Conservation (phyloP, 2,888 invertebrate species). For the Branchipolynoe longqiensis region DNA sequence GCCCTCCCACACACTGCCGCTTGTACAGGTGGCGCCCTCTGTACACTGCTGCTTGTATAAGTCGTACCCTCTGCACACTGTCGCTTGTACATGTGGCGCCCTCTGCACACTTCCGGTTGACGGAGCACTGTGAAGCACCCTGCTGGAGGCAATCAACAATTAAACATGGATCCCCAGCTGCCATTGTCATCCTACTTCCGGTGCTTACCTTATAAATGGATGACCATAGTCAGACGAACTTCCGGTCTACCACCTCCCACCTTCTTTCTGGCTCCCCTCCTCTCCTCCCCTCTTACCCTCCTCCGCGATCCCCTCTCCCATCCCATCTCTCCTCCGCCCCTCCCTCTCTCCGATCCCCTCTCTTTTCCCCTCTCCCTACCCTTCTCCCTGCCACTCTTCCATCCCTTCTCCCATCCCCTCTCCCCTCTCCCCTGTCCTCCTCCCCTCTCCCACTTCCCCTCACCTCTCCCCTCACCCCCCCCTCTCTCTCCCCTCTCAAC, state of each 20-base stretch:
- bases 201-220: constrained; percentile 37
- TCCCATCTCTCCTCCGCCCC: too few species aligned
- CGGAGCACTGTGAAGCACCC: neutral
- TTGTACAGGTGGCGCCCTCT: constrained; percentile 33
- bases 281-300: too few species aligned
- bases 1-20: neutral
- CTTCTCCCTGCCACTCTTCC: too few species aligned
- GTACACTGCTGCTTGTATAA: neutral
- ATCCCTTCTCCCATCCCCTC: too few species aligned
- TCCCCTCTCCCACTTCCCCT: too few species aligned
- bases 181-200: constrained; percentile 13
- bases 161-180: constrained; percentile 19
- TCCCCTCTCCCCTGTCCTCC: too few species aligned
- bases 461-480: too few species aligned
- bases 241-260: neutral
- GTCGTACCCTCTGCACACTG: neutral
- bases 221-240: neutral
- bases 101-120: constrained; percentile 7
- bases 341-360: too few species aligned
- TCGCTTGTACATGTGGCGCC: constrained; percentile 18
- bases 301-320: too few species aligned
- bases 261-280: neutral
- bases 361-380: too few species aligned
- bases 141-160: constrained; percentile 13
- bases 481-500: too few species aligned